Evolutionary conservation across 1,140 invertebrate genomes (phyloP).

Genomic region (Belonocnema kinseyi): DNA sequence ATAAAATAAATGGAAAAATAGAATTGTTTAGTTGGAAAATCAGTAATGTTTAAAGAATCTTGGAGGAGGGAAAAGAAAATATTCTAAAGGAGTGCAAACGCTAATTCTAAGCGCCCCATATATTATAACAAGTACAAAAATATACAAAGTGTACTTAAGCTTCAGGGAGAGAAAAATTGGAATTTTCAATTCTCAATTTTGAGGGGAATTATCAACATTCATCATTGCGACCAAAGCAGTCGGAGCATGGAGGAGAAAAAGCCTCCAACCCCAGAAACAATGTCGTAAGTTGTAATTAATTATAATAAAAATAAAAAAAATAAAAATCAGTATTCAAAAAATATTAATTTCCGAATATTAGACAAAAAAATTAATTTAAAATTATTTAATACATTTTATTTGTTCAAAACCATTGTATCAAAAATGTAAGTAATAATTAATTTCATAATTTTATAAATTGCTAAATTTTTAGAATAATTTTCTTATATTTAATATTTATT

Average conservation of each 20-base stretch:
- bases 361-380: too few species aligned
- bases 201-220: conserved; percentile 21
- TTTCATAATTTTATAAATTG: neutral
- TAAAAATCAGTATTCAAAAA: too few species aligned
- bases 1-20: too few species aligned
- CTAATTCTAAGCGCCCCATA: too few species aligned
- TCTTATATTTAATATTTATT: too few species aligned
- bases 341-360: too few species aligned
- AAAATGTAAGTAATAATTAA: conserved; percentile 56
- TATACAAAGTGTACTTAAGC: conserved; percentile 4
- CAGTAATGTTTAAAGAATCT: too few species aligned
- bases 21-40: too few species aligned
- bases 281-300: conserved; percentile 61
- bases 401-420: too few species aligned
- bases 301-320: neutral
- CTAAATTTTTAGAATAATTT: neutral
- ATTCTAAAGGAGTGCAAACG: too few species aligned
- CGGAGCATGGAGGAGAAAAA: conserved; percentile 68
- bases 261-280: conserved; percentile 68
- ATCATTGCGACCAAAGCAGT: conserved; percentile 70
- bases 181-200: neutral
- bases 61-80: too few species aligned
- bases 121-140: neutral
- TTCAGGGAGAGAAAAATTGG: conserved; percentile 26
- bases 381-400: too few species aligned